Conservation (phyloP, 2,888 invertebrate species). For the Hypercompe scribonia region DNA sequence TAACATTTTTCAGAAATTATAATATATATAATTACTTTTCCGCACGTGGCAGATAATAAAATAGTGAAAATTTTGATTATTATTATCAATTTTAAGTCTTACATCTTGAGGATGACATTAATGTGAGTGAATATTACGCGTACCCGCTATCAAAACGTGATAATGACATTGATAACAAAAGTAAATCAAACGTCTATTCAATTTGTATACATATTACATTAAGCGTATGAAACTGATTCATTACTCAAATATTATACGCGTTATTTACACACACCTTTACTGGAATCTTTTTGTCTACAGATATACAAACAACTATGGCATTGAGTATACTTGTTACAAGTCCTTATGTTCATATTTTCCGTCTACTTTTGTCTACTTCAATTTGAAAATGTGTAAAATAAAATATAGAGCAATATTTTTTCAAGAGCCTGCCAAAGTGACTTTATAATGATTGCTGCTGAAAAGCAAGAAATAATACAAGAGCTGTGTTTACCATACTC, state of each 20-base stretch:
- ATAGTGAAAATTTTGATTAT: slow-evolving; percentile 35
- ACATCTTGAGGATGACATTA: slow-evolving; percentile 31
- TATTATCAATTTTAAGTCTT: slow-evolving; percentile 39
- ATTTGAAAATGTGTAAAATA: not conserved
- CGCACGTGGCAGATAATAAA: slow-evolving; percentile 19
- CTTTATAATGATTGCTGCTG: no score
- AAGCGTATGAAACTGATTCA: slow-evolving; percentile 28
- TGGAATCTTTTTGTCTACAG: slow-evolving; percentile 2
- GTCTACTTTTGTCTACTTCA: not conserved
- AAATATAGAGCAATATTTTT: not conserved
- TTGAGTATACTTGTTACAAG: not conserved
- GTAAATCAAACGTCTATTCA: slow-evolving; percentile 31
- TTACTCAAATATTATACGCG: slow-evolving; percentile 6
- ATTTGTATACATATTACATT: slow-evolving; percentile 10
- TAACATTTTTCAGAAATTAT: slow-evolving; percentile 27
- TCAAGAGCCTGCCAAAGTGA: no score
- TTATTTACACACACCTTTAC: not conserved
- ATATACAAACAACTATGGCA: not conserved
- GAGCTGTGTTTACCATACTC: no score
- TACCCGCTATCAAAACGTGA: slow-evolving; percentile 42
- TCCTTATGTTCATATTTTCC: not conserved
- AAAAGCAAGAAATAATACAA: no score
- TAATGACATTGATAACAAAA: slow-evolving; percentile 52
- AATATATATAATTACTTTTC: slow-evolving; percentile 20
- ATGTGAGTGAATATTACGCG: slow-evolving; percentile 39